A percentile compares a stretch with the other conserved stretches of the same genome.
Evolutionary conservation across 92 coral and sea anemone genomes (phyloP).

Genomic region (Epizoanthus scotinus): DNA sequence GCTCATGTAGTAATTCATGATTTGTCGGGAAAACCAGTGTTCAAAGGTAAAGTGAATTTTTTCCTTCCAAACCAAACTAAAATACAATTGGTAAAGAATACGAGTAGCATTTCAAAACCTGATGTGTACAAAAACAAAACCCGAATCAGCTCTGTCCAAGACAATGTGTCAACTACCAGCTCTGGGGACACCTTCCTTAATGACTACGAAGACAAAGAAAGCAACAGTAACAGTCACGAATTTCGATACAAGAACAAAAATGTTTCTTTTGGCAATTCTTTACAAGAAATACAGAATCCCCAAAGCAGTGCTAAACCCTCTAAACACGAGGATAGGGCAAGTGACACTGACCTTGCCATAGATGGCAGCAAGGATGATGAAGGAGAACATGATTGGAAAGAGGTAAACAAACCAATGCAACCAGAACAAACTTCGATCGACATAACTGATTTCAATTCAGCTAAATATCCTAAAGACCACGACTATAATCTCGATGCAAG

Average conservation of each 20-base stretch:
- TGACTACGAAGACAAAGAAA: background rate
- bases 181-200: background rate
- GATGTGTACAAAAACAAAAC: background rate
- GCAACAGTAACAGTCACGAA: background rate
- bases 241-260: background rate
- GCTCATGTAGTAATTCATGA: slow-evolving; percentile 35
- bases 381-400: background rate
- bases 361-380: background rate
- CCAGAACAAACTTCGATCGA: background rate
- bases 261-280: background rate
- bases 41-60: slow-evolving; percentile 32
- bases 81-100: background rate
- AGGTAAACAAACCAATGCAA: background rate
- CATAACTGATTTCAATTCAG: background rate
- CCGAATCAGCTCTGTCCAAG: background rate
- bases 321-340: background rate
- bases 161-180: background rate
- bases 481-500: background rate
- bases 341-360: background rate
- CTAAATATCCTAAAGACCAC: background rate
- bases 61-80: slow-evolving; percentile 28
- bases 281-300: background rate
- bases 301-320: background rate
- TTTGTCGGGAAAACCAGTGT: slow-evolving; percentile 33
- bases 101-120: background rate